A percentile compares a stretch with the other conserved stretches of the same genome.
Conservation (phyloP, 2,797 vertebrate species). For the Amblyopsis hoosieri region DNA sequence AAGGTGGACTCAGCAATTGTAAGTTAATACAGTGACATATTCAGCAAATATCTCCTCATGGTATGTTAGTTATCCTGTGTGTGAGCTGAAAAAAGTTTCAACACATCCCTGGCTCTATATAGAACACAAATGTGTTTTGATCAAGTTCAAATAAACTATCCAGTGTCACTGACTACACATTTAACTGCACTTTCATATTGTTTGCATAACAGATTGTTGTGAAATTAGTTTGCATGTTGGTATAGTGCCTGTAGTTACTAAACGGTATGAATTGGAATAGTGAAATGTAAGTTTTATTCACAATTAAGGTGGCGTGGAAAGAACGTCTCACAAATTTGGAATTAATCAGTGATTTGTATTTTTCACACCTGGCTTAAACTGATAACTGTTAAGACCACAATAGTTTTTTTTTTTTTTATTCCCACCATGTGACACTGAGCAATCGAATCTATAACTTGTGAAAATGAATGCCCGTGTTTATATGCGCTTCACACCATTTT, state of each 20-base stretch:
- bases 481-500: conserved; percentile 59
- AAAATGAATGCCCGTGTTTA: conserved; percentile 75
- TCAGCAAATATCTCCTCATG: too few relatives aligned
- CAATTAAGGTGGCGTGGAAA: conserved; percentile 23
- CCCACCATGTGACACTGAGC: conserved; percentile 40
- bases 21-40: too few relatives aligned
- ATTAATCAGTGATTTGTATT: conserved; percentile 10
- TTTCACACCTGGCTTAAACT: conserved; percentile 48
- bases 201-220: too few relatives aligned
- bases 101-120: too few relatives aligned
- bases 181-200: too few relatives aligned
- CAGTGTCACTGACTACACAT: too few relatives aligned
- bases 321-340: conserved; percentile 18
- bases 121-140: too few relatives aligned
- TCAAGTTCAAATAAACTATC: too few relatives aligned
- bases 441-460: conserved; percentile 68
- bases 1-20: too few relatives aligned
- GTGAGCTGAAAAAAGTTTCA: too few relatives aligned
- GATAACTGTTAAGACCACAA: conserved; percentile 52
- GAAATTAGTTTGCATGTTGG: neutral
- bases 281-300: neutral
- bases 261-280: neutral
- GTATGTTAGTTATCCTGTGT: too few relatives aligned
- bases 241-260: neutral
- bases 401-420: conserved; percentile 46